These are phyloP conservation scores for Ptychobarbus kaznakovi DNA, from an alignment of 2,797 vertebrate genomes.

Conservation along the genomic window DNA sequence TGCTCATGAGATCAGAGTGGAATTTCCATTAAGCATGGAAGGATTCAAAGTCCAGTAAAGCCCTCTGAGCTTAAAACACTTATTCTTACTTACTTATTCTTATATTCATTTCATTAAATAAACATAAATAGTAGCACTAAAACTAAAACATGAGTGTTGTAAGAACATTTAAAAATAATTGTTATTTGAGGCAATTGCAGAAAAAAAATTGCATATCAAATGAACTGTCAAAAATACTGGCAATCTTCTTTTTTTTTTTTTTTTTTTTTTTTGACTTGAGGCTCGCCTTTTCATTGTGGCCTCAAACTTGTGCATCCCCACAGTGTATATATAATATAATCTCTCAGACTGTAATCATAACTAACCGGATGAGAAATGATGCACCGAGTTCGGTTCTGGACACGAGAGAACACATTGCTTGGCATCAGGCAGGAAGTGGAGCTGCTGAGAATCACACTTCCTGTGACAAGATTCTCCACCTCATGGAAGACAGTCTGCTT, in stretches of 20 bases:
- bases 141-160: not conserved
- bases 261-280: not conserved
- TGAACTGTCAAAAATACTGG: not conserved
- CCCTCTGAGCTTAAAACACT: too few relatives aligned
- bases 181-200: not conserved
- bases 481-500: slow-evolving; percentile 88
- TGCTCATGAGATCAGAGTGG: slow-evolving; percentile 38
- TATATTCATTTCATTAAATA: not conserved
- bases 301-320: not conserved
- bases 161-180: not conserved
- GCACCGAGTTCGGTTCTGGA: slow-evolving; percentile 87
- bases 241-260: too few relatives aligned
- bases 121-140: not conserved
- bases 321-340: not conserved
- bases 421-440: slow-evolving; percentile 94
- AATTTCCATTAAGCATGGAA: slow-evolving; percentile 37
- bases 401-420: slow-evolving; percentile 85
- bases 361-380: slow-evolving; percentile 94
- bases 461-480: slow-evolving; percentile 80
- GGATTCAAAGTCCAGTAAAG: slow-evolving; percentile 45
- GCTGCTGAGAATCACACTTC: slow-evolving; percentile 87
- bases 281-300: not conserved
- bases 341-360: slow-evolving; percentile 51
- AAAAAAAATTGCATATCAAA: not conserved
- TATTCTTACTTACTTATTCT: too few relatives aligned